Evolutionary conservation across 2,113 vertebrate genomes (phyloP), one percentile per base, ranked within the genome.

Genomic region (Nerophis ophidion): DNA sequence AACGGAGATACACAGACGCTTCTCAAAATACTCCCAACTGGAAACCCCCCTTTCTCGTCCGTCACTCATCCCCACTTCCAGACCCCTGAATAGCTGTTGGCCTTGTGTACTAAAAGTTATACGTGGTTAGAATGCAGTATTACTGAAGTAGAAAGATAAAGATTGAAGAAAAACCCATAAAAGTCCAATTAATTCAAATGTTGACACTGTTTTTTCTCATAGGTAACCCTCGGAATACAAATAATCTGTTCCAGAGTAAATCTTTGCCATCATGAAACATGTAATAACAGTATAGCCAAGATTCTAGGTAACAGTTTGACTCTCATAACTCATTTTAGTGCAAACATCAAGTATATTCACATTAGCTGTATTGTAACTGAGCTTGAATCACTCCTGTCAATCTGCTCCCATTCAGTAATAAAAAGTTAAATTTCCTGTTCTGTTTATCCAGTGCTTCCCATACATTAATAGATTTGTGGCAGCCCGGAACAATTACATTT

Each of bases 1-100:
- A 76, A 81, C 76, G 65, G 60, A 62, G 75, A 81, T 66, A 50
- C 82, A 73, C 76, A 77, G 85, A 83, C 84, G 77, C 70, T 81
- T 82, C 86, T 85, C 76, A 89, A 88, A 91, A 90, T 90, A 88
- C 79, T 72, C 73, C 53, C 49, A 62, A 65, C 61, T 81, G 87
- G 80, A 88, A 83, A 5, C 71, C 82, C 87, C 74, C 68, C 55
- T 26, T 63, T 19, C 47, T 71, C 17, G 63, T 69, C 59, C 61
- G 57, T 70, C 63, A 47, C 61, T 68, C 55, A 55, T 63, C 47
- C 51, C 48, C n/a, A 42, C 59, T 68, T 57, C 55, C 59, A 63
- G 0, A 34, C 55, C 45, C n/a, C 16, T 36, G 42, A 60, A 52
- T 63, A 17, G 56, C 9, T 17, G 44, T 54, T 52, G 16, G 54